Conservation (phyloP, 2,113 vertebrate species). For the Sialia sialis region DNA sequence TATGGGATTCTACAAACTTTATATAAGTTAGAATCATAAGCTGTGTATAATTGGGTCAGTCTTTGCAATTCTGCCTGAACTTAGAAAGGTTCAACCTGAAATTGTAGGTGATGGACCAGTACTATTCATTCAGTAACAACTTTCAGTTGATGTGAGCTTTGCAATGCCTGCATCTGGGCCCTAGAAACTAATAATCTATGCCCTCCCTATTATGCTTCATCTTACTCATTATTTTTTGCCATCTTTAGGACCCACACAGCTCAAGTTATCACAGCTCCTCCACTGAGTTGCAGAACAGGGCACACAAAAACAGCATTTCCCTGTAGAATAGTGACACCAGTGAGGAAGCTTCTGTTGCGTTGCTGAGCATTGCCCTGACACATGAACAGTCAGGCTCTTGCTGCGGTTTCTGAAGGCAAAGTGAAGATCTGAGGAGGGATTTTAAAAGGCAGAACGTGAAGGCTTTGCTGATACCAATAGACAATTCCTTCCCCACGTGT, state of each 20-base stretch:
- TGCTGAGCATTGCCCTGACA: not conserved
- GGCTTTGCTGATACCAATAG: slow-evolving; percentile 15
- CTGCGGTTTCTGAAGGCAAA: not conserved
- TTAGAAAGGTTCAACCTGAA: not conserved
- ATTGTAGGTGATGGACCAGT: not conserved
- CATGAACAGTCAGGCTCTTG: not conserved
- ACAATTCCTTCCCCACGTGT: not conserved
- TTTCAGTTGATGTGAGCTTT: not conserved
- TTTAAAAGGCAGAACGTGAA: not conserved
- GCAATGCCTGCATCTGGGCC: not conserved
- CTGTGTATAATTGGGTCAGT: not conserved
- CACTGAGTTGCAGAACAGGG: not conserved
- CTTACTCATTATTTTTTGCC: not conserved
- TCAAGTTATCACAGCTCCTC: not conserved
- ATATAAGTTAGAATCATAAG: not conserved
- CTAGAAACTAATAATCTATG: not conserved
- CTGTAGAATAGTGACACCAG: not conserved
- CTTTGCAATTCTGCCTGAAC: not conserved
- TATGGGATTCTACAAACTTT: not conserved
- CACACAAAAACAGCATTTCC: not conserved
- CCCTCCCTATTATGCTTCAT: not conserved
- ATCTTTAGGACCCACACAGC: not conserved
- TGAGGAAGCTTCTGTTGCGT: not conserved
- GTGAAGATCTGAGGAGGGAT: not conserved
- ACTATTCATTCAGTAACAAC: not conserved